Evolutionary conservation across 1,140 invertebrate species (phyloP), one percentile per base, ranked within the genome.

Genomic region (Gryon sp.): DNA sequence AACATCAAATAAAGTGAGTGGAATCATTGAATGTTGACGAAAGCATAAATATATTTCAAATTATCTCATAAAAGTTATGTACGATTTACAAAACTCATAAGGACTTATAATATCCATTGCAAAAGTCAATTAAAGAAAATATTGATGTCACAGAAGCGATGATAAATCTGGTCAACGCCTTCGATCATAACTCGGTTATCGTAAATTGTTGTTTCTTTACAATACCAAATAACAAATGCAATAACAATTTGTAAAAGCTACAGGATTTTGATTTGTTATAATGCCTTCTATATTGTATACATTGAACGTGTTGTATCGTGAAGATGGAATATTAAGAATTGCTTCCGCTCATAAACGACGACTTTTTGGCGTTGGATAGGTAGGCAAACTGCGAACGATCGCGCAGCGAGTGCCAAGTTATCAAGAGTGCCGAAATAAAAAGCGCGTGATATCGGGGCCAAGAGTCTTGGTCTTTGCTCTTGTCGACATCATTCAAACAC

Each of bases 381-480:
- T 68, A 72, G 55, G 45, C 45, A 41, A 77, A 72, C 34, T 68
- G 68, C 62, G 40, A 72, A 70, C 66, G 74, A 68, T 77, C 66
- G 73, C 46, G 34, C 18, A 68, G 68, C 62, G 62, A 77, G 48
- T 68, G 75, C 66, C 75, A 72, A 77, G 60, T 77, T 77, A 77
- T 77, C 75, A 57, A 68, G 75, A 62, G 75, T 50, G 75, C 62
- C 75, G 68, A 77, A 77, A 77, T 77, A 77, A 77, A 77, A 77
- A 77, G 34, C 75, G 52, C 55, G 52, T 60, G 76, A 78, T 79
- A 76, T 76, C 75, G 74, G 60, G 82, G 80, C 81, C 80, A 83
- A 83, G 78, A 75, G 79, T 80, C 78, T 81, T 80, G 79, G 78
- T 82, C 78, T 79, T 78, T 80, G 77, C 81, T 80, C 81, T 80